Percentiles rank a stretch among this genome's conserved stretches.
These are phyloP conservation scores for Danionella dracula DNA, from an alignment of 2,797 vertebrate genomes.

Conservation along the genomic window DNA sequence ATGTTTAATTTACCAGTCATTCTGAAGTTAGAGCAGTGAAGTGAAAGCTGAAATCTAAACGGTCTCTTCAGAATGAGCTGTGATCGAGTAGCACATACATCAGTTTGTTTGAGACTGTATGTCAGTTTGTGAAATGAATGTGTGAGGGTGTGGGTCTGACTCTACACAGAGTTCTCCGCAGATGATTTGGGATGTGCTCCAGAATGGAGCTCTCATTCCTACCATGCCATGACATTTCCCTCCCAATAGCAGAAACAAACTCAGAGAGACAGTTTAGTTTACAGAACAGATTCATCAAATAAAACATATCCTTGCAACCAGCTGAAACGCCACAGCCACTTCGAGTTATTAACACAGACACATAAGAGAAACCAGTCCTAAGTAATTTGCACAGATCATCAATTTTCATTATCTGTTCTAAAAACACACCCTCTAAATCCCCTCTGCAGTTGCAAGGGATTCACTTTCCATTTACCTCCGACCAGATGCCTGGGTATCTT, in stretches of 20 bases:
- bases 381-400: no score
- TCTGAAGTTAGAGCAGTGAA: no score
- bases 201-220: background rate
- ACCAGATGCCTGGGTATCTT: no score
- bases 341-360: no score
- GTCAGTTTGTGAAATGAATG: background rate
- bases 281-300: background rate
- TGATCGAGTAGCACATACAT: background rate
- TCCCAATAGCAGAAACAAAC: constrained; percentile 9
- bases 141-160: background rate
- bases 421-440: no score
- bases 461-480: no score
- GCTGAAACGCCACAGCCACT: background rate
- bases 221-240: background rate
- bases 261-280: background rate
- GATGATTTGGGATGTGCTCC: background rate
- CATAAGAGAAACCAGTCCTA: no score
- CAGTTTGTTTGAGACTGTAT: background rate
- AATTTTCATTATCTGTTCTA: no score
- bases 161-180: background rate
- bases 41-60: no score
- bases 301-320: background rate
- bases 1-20: no score
- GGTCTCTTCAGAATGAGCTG: background rate
- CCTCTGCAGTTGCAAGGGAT: no score